These are phyloP conservation scores for Acronicta leporina DNA, from an alignment of 2,888 invertebrate genomes.

Conservation along the genomic window DNA sequence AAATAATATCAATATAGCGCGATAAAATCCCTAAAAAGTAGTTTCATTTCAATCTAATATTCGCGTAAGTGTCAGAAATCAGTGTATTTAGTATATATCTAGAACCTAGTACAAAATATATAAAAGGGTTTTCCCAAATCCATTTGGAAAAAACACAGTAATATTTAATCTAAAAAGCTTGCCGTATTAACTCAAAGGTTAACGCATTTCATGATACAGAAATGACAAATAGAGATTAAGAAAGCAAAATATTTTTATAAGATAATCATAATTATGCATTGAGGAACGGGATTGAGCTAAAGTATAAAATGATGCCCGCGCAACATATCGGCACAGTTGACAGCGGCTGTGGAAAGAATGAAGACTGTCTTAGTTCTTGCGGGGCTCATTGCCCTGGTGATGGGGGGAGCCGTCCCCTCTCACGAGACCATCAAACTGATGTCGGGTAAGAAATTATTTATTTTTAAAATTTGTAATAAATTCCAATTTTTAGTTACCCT, in stretches of 20 bases:
- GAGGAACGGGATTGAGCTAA: slow-evolving; percentile 13
- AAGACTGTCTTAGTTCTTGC: slow-evolving; percentile 84
- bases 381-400: slow-evolving; percentile 76
- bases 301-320: slow-evolving; percentile 55
- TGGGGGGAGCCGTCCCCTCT: slow-evolving; percentile 67
- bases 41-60: too few species aligned
- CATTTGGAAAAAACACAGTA: too few species aligned
- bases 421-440: slow-evolving; percentile 60
- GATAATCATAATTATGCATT: slow-evolving; percentile 23
- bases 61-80: too few species aligned
- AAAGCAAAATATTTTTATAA: slow-evolving; percentile 48
- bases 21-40: too few species aligned
- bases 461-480: slow-evolving; percentile 51
- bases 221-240: slow-evolving; percentile 45
- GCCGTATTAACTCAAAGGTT: slow-evolving; percentile 35
- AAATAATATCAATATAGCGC: too few species aligned
- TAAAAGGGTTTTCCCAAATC: too few species aligned
- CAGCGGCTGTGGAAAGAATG: slow-evolving; percentile 74
- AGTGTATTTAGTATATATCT: too few species aligned
- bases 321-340: slow-evolving; percentile 69
- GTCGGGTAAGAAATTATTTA: slow-evolving; percentile 57
- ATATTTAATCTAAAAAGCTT: slow-evolving; percentile 8
- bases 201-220: slow-evolving; percentile 41
- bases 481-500: too few species aligned
- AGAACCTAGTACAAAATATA: too few species aligned